Conservation (phyloP, 2,113 vertebrate genomes). For the Pseudonaja textilis region DNA sequence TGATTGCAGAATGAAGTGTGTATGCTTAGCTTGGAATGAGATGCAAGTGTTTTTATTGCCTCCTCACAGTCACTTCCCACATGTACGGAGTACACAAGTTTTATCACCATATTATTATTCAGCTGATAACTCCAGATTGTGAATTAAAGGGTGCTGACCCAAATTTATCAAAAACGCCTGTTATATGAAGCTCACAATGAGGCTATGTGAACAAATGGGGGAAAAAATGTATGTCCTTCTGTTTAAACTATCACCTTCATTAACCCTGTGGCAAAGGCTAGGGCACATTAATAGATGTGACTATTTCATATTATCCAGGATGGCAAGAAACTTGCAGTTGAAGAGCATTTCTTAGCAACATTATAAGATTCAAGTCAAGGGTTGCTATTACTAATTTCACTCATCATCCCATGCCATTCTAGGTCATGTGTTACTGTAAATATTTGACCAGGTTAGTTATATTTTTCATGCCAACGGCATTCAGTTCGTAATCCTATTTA, state of each 20-base stretch:
- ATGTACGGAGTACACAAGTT: background rate
- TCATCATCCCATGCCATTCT: slow-evolving; percentile 46
- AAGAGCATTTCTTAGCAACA: slow-evolving; percentile 37
- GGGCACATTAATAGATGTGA: background rate
- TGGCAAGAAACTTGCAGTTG: slow-evolving; percentile 32
- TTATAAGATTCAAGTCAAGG: slow-evolving; percentile 33
- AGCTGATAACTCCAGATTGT: background rate
- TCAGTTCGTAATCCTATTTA: background rate
- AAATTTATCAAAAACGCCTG: background rate
- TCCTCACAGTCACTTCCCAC: background rate
- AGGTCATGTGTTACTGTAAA: slow-evolving; percentile 43
- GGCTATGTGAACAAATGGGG: background rate
- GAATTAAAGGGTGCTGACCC: background rate
- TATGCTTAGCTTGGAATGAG: too few relatives aligned
- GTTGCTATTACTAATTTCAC: slow-evolving; percentile 36
- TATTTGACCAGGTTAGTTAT: slow-evolving; percentile 53
- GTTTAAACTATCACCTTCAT: background rate
- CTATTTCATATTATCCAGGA: slow-evolving; percentile 8
- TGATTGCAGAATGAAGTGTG: background rate
- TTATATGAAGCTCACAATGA: background rate
- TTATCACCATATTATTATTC: background rate
- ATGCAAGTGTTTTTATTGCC: background rate
- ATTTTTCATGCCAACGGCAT: slow-evolving; percentile 3
- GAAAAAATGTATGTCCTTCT: background rate
- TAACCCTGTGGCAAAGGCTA: background rate